A percentile compares a stretch with the other conserved stretches of the same genome.
phyloP scores from a whole-genome alignment of 2,113 vertebrate species.

The Lepus europaeus region DNA sequence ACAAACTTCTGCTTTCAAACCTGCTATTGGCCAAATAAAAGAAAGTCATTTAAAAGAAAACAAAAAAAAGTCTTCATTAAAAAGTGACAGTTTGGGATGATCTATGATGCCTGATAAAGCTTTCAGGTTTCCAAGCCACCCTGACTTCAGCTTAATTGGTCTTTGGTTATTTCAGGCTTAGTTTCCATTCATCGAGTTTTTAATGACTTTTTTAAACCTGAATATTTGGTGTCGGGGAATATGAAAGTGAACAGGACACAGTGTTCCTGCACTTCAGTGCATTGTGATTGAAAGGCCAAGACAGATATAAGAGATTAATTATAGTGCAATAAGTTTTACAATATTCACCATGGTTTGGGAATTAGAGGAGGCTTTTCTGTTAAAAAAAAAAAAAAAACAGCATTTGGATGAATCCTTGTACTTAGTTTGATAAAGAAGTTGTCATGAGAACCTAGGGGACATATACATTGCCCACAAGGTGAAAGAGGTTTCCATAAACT shows the following conservation, averaged over 20 bases:
- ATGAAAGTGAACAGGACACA: not conserved
- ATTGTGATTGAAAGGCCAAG: not conserved
- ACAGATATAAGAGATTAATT: not conserved
- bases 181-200: not conserved
- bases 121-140: conserved; percentile 47
- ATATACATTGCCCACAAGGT: not conserved
- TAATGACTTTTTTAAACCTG: not conserved
- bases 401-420: conserved; percentile 35
- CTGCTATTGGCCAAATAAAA: not conserved
- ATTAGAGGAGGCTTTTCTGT: not conserved
- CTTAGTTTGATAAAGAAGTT: conserved; percentile 6
- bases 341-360: not conserved
- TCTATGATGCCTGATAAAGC: not conserved
- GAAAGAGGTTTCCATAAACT: not conserved
- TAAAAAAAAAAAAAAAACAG: not conserved
- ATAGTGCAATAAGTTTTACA: not conserved
- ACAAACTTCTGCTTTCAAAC: conserved; percentile 57
- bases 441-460: not conserved
- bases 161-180: not conserved
- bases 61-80: not conserved
- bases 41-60: not conserved
- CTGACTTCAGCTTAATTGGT: not conserved
- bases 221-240: not conserved
- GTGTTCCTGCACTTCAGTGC: not conserved
- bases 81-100: not conserved